Base-by-base conservation (phyloP, 2,888 invertebrate genomes). In the Lissocephala sabroskyi region DNA sequence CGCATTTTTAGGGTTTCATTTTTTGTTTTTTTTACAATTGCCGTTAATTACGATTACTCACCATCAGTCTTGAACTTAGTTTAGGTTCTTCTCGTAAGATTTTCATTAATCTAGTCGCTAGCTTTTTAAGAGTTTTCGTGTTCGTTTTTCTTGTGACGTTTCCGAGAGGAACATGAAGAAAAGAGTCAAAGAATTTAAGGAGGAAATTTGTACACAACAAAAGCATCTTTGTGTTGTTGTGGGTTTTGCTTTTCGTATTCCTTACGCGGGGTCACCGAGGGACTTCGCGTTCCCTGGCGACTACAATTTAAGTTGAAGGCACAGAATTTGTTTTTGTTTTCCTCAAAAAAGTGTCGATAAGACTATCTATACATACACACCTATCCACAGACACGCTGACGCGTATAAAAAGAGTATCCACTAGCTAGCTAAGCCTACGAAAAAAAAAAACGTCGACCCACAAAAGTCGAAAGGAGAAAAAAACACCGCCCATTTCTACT, bases 41-140 rank as follows among this genome's bases (percentile, higher is more conserved):
- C 55, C 36, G 57, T 49, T 68, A 70, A 77, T 68, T 23, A 26
- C 28, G 11, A 39, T 68, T 62, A 65, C 81, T 79, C 81, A 68
- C 70, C 81, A 76, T 82, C 80, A 80, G 82, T 80, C 80, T 80
- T 80, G 71, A 79, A 81, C 79, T 78, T 81, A 80, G 61, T 64
- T 56, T 63, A 63, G 49, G 37, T 56, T 65, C 60, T 44, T 58
- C 14, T 45, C 26, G 32, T 49, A 30, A 39, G 26, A 26, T 36
- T 26, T 45, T 41, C 10, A 32, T 19, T 49, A 9, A 23, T 23
- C 4, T 3, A 29, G 10, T 41, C 28, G n/a, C 2, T 23, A 40
- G 11, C 9, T 23, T 40, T 23, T 40, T 6, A 23, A 40, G 28
- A n/a, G 23, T 29, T 19, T 45, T 48, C 26, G 17, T n/a, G 13